These are phyloP conservation scores for Prionailurus viverrinus DNA, from an alignment of 2,113 vertebrate species.

Conservation along the genomic window DNA sequence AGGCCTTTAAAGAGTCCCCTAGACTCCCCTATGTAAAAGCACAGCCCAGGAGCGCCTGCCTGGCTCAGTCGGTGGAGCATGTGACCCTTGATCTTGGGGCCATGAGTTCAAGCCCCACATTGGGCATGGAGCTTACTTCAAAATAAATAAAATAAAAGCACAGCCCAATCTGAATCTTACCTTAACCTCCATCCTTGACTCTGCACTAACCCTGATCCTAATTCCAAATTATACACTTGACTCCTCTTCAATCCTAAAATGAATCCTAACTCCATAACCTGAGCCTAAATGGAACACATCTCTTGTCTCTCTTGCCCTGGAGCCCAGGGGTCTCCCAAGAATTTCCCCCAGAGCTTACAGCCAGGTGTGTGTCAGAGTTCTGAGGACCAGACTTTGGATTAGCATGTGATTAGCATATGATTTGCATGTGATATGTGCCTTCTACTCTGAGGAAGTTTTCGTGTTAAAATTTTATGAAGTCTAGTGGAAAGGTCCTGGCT, in stretches of 20 bases:
- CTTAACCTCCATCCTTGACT: slow-evolving; percentile 23
- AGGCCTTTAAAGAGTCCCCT: background rate
- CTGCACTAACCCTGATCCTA: background rate
- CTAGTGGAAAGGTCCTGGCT: slow-evolving; percentile 76
- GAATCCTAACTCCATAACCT: slow-evolving; percentile 24
- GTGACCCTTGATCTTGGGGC: background rate
- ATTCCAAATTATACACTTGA: slow-evolving; percentile 15
- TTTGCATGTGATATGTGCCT: slow-evolving; percentile 76
- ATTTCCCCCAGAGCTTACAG: slow-evolving; percentile 51
- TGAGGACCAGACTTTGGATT: slow-evolving; percentile 69
- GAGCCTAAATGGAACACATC: background rate
- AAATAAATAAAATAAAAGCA: slow-evolving; percentile 7
- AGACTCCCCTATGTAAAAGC: background rate
- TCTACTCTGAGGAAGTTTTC: slow-evolving; percentile 79
- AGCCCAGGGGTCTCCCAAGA: slow-evolving; percentile 55
- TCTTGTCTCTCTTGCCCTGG: background rate
- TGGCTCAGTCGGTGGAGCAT: background rate
- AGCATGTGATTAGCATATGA: slow-evolving; percentile 81
- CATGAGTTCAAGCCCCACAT: background rate
- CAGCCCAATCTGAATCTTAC: background rate
- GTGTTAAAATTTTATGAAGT: slow-evolving; percentile 85
- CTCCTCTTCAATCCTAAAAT: slow-evolving; percentile 29
- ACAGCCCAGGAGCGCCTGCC: background rate
- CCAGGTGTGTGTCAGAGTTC: slow-evolving; percentile 65
- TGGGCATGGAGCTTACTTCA: background rate